Conservation (phyloP, 2,113 vertebrate species). For the Ardeotis arabs region DNA sequence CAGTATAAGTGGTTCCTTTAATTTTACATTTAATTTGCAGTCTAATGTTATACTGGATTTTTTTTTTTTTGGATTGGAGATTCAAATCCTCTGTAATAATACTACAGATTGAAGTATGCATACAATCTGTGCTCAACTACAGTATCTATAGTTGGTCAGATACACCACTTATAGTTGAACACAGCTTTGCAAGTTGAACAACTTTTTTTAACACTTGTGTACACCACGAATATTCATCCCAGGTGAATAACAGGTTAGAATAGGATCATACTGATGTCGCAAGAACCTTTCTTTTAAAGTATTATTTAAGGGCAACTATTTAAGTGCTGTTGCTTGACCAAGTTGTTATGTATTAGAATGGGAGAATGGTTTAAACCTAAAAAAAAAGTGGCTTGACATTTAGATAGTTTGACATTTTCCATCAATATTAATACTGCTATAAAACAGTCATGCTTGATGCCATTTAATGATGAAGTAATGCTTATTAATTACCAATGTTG, state of each 20-base stretch:
- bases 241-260: not conserved
- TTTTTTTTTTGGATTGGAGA: not conserved
- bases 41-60: not conserved
- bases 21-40: not conserved
- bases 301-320: not conserved
- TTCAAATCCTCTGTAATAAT: not conserved
- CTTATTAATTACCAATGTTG: slow-evolving; percentile 71
- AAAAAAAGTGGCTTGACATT: slow-evolving; percentile 68
- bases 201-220: not conserved
- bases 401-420: slow-evolving; percentile 64
- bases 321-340: not conserved
- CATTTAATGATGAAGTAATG: slow-evolving; percentile 47
- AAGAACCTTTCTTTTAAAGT: not conserved
- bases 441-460: slow-evolving; percentile 44
- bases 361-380: slow-evolving; percentile 23
- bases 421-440: slow-evolving; percentile 58
- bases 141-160: not conserved
- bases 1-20: not conserved
- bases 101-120: not conserved
- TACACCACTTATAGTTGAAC: not conserved
- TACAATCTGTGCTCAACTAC: not conserved
- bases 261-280: not conserved
- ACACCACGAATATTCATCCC: not conserved
- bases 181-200: not conserved
- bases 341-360: not conserved